Conservation (phyloP, 2,888 invertebrate species). For the Diarsia mendica region DNA sequence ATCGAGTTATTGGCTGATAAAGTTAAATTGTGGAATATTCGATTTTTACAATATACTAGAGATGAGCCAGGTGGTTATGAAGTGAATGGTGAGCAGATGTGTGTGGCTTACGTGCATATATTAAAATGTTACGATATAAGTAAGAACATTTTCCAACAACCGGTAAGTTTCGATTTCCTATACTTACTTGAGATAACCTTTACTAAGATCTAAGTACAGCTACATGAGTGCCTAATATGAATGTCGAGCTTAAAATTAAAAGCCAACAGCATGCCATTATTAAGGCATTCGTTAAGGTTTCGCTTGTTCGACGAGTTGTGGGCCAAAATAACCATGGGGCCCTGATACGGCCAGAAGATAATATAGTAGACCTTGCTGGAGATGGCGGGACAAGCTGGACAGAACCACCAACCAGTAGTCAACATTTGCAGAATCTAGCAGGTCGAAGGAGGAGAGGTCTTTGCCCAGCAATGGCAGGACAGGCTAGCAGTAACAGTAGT, state of each 20-base stretch:
- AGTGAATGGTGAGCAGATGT: constrained; percentile 12
- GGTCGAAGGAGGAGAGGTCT: no score
- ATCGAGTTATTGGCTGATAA: constrained; percentile 21
- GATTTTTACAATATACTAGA: background rate
- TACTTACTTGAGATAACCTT: background rate
- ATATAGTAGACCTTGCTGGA: no score
- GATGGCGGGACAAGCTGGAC: no score
- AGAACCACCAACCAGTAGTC: no score
- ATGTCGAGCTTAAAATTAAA: background rate
- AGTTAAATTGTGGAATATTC: constrained; percentile 22
- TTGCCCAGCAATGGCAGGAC: no score
- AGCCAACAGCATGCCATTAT: background rate
- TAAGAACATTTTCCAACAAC: constrained; percentile 21
- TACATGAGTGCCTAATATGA: background rate
- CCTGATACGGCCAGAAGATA: no score
- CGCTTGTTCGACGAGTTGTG: background rate
- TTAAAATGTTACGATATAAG: constrained; percentile 22
- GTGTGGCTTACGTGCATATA: constrained; percentile 2
- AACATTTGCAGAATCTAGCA: no score
- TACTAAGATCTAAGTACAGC: background rate
- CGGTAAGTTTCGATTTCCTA: constrained; percentile 5
- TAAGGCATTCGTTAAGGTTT: background rate
- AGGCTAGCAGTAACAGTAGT: no score
- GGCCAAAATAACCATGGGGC: no score
- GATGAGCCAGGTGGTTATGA: background rate